Evolutionary conservation across 2,113 vertebrate species (phyloP), one percentile per base, ranked within the genome.

Genomic region (Clupea harengus): DNA sequence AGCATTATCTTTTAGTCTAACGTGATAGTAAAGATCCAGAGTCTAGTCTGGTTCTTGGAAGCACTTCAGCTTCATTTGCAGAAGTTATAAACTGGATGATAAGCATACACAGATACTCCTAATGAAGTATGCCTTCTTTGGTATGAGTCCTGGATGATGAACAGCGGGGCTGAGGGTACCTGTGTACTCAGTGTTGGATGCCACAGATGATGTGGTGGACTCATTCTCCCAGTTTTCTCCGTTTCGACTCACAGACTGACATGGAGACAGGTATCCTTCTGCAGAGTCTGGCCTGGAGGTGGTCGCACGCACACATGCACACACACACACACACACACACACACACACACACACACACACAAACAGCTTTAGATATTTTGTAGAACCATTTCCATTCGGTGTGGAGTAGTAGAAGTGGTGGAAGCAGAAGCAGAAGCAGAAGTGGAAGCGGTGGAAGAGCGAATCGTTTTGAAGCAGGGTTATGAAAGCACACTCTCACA

Each of bases 171-270:
- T 60, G 20, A 60, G 18, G 20, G 54, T 85, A 99, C 98, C 98
- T 95, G 98, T 99, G 91, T 99, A 99, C 86, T 99, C 98, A 9
- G 96, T 95, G 89, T 97, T 98, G 88, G 97, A 99, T 13, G 98
- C 97, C 0, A 97, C 97, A 1, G 98, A 99, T 4, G 98, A 99
- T 20, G 98, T 97, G 85, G 97, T 99, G 0, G 98, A 99, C 44
- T 97, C 97, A 0, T 98, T 98, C 90, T 99, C 98, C 98, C 98
- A 99, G 86, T 99, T 99, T 89, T 99, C 98, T 85, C 96, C 98
- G 0, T 98, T 99, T 20, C 96, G 96, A 94, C 97, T 99, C 0
- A 95, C 96, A 67, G 96, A 97, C 2, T 96, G 96, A 92, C 96
- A 97, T 0, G 97, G 97, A 15, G 97, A 98, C 64, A 96, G 88